Conservation (phyloP, 2,888 invertebrate genomes). For the Amphipoea lucens region DNA sequence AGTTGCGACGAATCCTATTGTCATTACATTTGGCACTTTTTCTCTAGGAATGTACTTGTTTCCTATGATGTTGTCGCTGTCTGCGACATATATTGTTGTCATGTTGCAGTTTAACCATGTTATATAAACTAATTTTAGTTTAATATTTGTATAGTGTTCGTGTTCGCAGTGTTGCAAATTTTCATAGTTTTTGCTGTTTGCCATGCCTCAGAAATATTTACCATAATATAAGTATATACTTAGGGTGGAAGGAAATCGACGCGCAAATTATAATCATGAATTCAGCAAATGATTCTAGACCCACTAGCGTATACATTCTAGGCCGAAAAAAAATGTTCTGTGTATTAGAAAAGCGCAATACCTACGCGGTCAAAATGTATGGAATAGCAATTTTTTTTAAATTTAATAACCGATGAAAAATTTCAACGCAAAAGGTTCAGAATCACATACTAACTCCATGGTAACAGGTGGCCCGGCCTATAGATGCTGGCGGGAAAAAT, state of each 20-base stretch:
- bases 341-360: neutral
- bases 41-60: constrained; percentile 56
- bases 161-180: neutral
- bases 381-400: neutral
- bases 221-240: neutral
- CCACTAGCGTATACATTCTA: neutral
- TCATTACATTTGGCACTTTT: constrained; percentile 55
- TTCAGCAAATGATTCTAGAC: neutral
- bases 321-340: neutral
- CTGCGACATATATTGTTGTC: constrained; percentile 54
- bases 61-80: constrained; percentile 52
- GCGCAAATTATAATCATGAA: neutral
- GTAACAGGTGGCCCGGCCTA: neutral
- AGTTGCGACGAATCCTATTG: constrained; percentile 53
- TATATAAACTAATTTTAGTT: constrained; percentile 24
- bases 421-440: neutral
- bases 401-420: neutral
- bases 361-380: neutral
- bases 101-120: constrained; percentile 57
- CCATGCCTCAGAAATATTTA: neutral
- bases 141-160: neutral
- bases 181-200: neutral
- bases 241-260: neutral
- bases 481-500: no score
- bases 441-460: neutral